Conservation (phyloP, 2,113 vertebrate species). For the Tyrannus savana region DNA sequence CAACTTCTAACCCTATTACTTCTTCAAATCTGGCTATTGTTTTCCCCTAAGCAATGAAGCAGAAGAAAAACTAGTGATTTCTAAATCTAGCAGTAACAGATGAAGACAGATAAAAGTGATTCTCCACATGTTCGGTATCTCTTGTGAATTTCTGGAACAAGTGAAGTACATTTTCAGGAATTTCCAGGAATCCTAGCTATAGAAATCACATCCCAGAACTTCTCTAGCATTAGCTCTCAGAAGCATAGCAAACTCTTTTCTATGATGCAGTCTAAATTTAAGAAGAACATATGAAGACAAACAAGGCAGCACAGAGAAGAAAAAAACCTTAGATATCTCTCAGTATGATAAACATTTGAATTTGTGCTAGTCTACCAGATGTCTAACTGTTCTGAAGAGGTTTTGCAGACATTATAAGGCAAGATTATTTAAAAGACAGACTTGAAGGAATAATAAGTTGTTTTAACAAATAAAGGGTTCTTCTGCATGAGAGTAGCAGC, state of each 20-base stretch:
- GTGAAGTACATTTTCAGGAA: background rate
- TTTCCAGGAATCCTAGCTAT: background rate
- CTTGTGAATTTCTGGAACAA: background rate
- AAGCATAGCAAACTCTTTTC: background rate
- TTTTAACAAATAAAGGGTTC: background rate
- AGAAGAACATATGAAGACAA: background rate
- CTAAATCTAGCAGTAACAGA: background rate
- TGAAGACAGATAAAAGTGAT: background rate
- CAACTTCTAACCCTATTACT: background rate
- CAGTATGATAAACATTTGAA: background rate
- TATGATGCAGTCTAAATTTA: background rate
- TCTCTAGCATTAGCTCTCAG: background rate
- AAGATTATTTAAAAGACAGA: background rate
- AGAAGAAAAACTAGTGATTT: background rate
- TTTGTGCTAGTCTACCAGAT: background rate
- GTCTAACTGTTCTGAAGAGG: background rate
- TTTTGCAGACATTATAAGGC: background rate
- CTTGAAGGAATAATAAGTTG: background rate
- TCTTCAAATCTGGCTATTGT: background rate
- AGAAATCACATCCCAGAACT: background rate
- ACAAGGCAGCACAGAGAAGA: background rate
- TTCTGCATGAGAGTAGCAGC: background rate
- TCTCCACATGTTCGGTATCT: background rate
- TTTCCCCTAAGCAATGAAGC: background rate
- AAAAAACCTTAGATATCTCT: background rate